These are phyloP conservation scores for Lates calcarifer DNA, from an alignment of 2,113 vertebrate species.

Conservation along the genomic window DNA sequence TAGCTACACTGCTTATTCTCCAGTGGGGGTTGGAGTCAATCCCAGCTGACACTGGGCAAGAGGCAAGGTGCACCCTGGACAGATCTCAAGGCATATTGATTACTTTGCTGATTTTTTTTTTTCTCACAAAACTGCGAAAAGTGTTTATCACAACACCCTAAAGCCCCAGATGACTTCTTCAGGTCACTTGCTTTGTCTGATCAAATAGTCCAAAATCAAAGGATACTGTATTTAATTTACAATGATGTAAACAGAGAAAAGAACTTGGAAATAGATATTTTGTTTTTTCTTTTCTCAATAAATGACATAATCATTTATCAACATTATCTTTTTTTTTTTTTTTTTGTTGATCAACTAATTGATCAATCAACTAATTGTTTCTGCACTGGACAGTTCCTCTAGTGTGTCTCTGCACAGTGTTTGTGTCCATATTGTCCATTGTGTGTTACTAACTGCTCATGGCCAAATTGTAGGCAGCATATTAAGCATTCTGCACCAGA, in stretches of 20 bases:
- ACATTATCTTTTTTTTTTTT: not conserved
- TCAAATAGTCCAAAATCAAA: too few species aligned
- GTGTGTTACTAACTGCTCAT: not conserved
- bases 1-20: too few species aligned
- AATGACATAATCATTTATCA: not conserved
- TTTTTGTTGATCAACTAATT: not conserved
- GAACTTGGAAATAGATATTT: not conserved
- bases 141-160: not conserved
- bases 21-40: too few species aligned
- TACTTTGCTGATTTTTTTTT: too few species aligned
- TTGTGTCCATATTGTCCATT: not conserved
- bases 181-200: too few species aligned
- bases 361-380: not conserved
- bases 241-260: not conserved
- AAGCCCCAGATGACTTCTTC: not conserved
- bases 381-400: not conserved
- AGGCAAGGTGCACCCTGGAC: too few species aligned
- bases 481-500: slow-evolving; percentile 44
- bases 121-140: not conserved
- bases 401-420: not conserved
- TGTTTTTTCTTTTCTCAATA: not conserved
- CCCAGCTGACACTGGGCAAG: not conserved
- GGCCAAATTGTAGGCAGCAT: not conserved
- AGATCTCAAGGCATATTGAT: too few species aligned
- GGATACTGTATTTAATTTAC: not conserved